Conservation (phyloP, 2,113 vertebrate species). For the Eulemur rufifrons region DNA sequence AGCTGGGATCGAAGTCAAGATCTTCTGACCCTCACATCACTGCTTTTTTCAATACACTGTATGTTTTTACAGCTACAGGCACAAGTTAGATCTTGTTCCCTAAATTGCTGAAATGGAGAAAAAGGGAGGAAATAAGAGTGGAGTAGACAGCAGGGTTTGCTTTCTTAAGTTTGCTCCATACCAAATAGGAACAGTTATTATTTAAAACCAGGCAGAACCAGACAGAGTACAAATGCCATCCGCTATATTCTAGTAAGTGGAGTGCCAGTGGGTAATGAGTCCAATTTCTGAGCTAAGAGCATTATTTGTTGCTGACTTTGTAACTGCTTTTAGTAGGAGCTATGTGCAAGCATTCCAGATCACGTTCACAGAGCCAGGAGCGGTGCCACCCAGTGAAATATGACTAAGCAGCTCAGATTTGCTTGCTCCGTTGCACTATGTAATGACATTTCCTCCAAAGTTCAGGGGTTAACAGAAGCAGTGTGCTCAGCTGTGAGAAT, state of each 20-base stretch:
- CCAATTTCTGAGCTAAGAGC: conserved; percentile 44
- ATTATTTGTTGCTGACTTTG: conserved; percentile 45
- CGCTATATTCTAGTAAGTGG: conserved; percentile 31
- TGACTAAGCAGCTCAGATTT: conserved; percentile 65
- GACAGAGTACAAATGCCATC: neutral
- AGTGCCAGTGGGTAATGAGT: conserved; percentile 22
- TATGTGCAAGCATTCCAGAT: neutral
- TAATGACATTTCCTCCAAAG: conserved; percentile 68
- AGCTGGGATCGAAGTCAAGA: neutral
- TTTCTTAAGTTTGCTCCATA: conserved; percentile 45
- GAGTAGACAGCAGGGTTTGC: neutral
- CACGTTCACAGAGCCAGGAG: conserved; percentile 5
- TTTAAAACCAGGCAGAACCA: conserved; percentile 24
- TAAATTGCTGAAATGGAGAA: conserved; percentile 36
- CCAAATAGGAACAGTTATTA: neutral
- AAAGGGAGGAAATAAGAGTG: conserved; percentile 29
- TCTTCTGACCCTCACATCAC: neutral
- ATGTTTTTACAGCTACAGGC: neutral
- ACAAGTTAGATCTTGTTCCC: conserved; percentile 64
- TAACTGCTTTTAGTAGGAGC: conserved; percentile 43
- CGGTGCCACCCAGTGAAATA: conserved; percentile 19
- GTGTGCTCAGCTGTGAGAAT: conserved; percentile 49
- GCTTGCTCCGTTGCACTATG: neutral
- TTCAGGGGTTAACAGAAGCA: conserved; percentile 49
- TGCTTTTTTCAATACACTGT: neutral